phyloP scores from a whole-genome alignment of 1,140 invertebrate species.

The Drosophila pectinifera region DNA sequence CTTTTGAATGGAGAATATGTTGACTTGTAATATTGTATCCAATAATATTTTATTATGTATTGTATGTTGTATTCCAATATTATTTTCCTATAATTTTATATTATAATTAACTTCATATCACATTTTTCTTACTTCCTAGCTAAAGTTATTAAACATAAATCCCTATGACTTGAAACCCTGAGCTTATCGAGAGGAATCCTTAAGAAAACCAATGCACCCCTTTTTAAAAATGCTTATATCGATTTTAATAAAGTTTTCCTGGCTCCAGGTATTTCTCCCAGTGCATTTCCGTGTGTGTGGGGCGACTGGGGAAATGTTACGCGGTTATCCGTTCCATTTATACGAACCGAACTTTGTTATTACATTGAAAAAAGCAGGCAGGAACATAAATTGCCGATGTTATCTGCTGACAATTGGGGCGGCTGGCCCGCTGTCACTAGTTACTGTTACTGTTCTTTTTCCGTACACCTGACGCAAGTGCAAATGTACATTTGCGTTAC shows the following conservation, averaged over 20 bases:
- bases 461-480: conserved; percentile 37
- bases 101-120: too few relatives aligned
- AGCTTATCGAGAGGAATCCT: too few relatives aligned
- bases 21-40: too few relatives aligned
- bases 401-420: conserved; percentile 53
- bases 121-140: too few relatives aligned
- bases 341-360: conserved; percentile 63
- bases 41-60: too few relatives aligned
- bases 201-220: too few relatives aligned
- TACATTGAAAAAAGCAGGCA: conserved; percentile 57
- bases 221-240: background rate
- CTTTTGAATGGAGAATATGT: too few relatives aligned
- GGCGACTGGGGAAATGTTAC: conserved; percentile 49
- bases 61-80: too few relatives aligned
- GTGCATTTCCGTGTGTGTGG: conserved; percentile 8
- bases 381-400: conserved; percentile 61
- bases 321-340: conserved; percentile 51
- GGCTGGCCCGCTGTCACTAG: conserved; percentile 42
- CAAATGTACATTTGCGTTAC: conserved; percentile 42
- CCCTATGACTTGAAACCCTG: too few relatives aligned
- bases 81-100: too few relatives aligned
- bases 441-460: conserved; percentile 33
- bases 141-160: too few relatives aligned
- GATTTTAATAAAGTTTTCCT: background rate
- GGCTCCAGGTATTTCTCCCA: background rate